Percentiles rank a stretch among this genome's conserved stretches.
Evolutionary conservation across 2,113 vertebrate genomes (phyloP).

Genomic region (Pimephales promelas): DNA sequence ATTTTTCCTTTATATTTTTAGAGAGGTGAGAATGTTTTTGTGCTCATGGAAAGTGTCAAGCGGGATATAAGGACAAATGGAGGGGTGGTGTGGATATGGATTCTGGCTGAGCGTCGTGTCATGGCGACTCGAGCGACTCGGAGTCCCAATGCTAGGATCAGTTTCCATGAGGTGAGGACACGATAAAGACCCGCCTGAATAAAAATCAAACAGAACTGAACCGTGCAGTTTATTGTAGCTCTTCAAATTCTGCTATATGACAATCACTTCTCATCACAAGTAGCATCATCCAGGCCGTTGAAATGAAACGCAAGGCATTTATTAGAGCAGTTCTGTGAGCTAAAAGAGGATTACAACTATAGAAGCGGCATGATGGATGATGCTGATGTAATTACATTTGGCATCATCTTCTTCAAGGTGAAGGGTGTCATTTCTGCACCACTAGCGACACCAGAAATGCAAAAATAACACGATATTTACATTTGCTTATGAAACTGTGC

Average conservation of each 20-base stretch:
- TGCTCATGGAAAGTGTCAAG: conserved; percentile 71
- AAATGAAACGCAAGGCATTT: conserved; percentile 30
- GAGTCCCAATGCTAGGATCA: conserved; percentile 66
- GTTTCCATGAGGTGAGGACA: conserved; percentile 64
- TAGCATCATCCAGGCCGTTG: conserved; percentile 65
- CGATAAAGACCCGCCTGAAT: conserved; percentile 70
- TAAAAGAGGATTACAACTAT: conserved; percentile 24
- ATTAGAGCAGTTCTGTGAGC: conserved; percentile 18
- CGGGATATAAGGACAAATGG: conserved; percentile 71
- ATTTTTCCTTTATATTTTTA: conserved; percentile 58
- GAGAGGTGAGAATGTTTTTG: conserved; percentile 74
- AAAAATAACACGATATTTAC: conserved; percentile 17
- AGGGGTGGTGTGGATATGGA: conserved; percentile 59
- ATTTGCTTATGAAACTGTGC: conserved; percentile 3
- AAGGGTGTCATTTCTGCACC: conserved; percentile 21
- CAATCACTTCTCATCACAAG: conserved; percentile 50
- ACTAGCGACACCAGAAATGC: not conserved
- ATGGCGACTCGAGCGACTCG: conserved; percentile 63
- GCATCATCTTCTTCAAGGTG: conserved; percentile 39
- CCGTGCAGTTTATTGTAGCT: conserved; percentile 55
- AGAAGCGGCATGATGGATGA: not conserved
- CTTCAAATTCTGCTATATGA: conserved; percentile 63
- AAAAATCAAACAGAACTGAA: conserved; percentile 71
- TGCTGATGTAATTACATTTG: conserved; percentile 29
- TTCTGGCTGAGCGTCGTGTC: conserved; percentile 68